Conservation (phyloP, 2,888 invertebrate species). For the Hesperia comma region DNA sequence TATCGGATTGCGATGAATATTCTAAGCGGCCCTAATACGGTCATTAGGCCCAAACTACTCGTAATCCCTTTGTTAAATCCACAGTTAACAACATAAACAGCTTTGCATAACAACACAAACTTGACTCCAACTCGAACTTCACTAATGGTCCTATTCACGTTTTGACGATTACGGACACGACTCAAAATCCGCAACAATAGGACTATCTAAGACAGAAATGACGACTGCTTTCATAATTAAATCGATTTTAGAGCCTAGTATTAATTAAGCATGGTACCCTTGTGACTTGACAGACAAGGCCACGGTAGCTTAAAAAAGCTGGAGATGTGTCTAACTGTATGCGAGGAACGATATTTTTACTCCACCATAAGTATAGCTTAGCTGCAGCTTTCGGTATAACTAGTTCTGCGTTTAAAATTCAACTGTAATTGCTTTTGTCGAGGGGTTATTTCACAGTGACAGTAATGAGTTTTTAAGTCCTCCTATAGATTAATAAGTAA, state of each 20-base stretch:
- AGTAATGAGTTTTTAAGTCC: too few relatives aligned
- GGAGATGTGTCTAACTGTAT: constrained; percentile 26
- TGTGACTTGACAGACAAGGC: constrained; percentile 70
- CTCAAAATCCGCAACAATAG: constrained; percentile 45
- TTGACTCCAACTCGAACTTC: constrained; percentile 38
- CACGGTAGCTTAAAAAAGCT: constrained; percentile 56
- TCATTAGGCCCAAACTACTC: too few relatives aligned
- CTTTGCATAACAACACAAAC: constrained; percentile 37
- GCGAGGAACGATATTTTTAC: neutral
- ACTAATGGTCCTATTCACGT: constrained; percentile 46
- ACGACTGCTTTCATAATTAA: constrained; percentile 46
- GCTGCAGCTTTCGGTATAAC: too few relatives aligned
- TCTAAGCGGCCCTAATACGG: neutral
- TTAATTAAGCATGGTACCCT: constrained; percentile 61
- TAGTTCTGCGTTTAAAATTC: too few relatives aligned
- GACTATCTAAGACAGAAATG: constrained; percentile 32
- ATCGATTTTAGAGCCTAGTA: constrained; percentile 47
- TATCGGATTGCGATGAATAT: too few relatives aligned
- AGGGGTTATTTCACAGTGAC: too few relatives aligned
- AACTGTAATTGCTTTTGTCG: too few relatives aligned
- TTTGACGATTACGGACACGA: constrained; percentile 46
- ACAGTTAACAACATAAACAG: too few relatives aligned
- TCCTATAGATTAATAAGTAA: too few relatives aligned
- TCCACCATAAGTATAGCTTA: too few relatives aligned
- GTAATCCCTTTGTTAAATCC: too few relatives aligned